Evolutionary conservation across 1,140 invertebrate genomes (phyloP), one percentile per base, ranked within the genome.

Genomic region (Micrasema longulum): DNA sequence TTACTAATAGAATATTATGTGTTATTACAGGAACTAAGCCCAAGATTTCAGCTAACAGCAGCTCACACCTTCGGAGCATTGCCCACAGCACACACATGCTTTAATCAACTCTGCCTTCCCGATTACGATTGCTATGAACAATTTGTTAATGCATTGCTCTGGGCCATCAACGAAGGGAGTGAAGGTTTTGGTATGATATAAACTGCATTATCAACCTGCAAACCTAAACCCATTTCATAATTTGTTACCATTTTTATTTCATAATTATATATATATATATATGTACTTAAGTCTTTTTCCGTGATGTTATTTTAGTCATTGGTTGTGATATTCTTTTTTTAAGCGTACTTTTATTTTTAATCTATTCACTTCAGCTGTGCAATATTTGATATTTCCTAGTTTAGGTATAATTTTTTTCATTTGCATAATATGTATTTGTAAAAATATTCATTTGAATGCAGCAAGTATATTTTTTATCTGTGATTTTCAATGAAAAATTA

Each of bases 111-210:
- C 45, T 97, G 96, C 84, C 87, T 98, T 77, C 96, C 96, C 16
- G 95, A 96, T 83, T 97, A 97, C 84, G 95, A 97, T 78, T 91
- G 89, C 77, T 97, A 97, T 82, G 95, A 98, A 84, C 92, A 95
- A 76, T 95, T 98, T 77, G 95, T 97, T 78, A 92, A 93, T 80
- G 92, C 94, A 26, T 86, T 98, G 47, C 87, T 97, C 23, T 85
- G 97, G 78, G 95, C 96, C 69, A 96, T 98, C 78, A 97, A 93
- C 80, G 96, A 98, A 87, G 96, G 96, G 50, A 95, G 91, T 22
- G 96, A 97, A 88, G 96, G 96, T 43, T 98, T 98, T 84, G 95
- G 95, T 73, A 92, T 98, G 91, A 92, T 94, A 75, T 95, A 87
- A 89, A n/a, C 16, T n/a, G n/a, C 14, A 47, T 14, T 1, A 16